Percentiles rank a stretch among this genome's conserved stretches.
These are phyloP conservation scores for Tetranychus truncatus DNA, from an alignment of 2,888 invertebrate species.

Conservation along the genomic window DNA sequence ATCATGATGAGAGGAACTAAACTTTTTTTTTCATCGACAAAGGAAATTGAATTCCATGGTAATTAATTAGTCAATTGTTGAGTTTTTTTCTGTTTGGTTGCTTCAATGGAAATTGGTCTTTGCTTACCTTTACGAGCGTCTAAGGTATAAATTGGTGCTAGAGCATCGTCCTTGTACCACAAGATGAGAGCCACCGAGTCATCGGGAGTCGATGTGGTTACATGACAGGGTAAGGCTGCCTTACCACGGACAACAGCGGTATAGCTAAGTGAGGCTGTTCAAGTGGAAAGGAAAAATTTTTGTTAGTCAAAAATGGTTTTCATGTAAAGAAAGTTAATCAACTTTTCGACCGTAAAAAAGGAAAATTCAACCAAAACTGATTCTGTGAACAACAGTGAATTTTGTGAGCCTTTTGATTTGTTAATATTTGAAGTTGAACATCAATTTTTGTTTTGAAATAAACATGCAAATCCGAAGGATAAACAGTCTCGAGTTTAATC, in stretches of 20 bases:
- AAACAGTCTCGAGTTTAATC: too few species aligned
- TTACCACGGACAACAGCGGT: constrained; percentile 28
- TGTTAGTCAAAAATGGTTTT: not conserved
- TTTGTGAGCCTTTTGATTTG: too few species aligned
- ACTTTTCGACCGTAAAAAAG: too few species aligned
- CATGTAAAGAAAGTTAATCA: too few species aligned
- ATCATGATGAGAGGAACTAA: too few species aligned
- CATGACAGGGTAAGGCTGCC: constrained; percentile 27
- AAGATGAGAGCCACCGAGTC: constrained; percentile 43
- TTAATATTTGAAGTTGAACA: too few species aligned
- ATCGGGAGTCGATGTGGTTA: constrained; percentile 26
- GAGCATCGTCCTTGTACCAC: constrained; percentile 57
- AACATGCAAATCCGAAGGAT: too few species aligned
- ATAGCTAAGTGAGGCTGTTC: constrained; percentile 27
- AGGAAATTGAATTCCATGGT: not conserved
- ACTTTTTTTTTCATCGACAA: too few species aligned
- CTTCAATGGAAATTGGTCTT: not conserved
- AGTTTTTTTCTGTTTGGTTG: not conserved
- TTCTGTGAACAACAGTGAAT: too few species aligned
- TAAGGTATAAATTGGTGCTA: constrained; percentile 55
- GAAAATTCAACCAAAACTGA: too few species aligned
- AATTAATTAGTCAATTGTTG: not conserved
- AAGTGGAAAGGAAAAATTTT: not conserved
- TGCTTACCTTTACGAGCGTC: constrained; percentile 26
- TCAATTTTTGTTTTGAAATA: too few species aligned